Percentiles rank a stretch among this genome's conserved stretches.
These are phyloP conservation scores for Archocentrus centrarchus DNA, from an alignment of 2,113 vertebrate genomes.

Conservation along the genomic window DNA sequence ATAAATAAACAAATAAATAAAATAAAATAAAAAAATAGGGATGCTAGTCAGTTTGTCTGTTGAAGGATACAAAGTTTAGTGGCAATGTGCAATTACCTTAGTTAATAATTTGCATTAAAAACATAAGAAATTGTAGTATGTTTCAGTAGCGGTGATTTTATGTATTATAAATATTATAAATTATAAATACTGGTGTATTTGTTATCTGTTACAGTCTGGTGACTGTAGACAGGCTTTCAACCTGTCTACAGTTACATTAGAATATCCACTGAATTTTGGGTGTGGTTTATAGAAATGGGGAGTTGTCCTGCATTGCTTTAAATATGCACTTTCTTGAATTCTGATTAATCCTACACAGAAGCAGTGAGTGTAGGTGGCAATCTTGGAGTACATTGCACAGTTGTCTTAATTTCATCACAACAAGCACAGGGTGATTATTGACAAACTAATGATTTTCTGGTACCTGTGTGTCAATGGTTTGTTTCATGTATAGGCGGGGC, in stretches of 20 bases:
- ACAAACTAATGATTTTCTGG: slow-evolving; percentile 73
- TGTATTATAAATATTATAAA: neutral
- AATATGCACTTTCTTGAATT: neutral
- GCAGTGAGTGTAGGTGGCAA: neutral
- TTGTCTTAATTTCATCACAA: slow-evolving; percentile 43
- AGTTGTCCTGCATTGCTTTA: neutral
- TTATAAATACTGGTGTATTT: neutral
- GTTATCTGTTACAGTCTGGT: no score
- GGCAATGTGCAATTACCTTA: neutral
- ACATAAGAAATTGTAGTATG: neutral
- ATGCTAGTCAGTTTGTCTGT: rapidly evolving
- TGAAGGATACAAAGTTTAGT: neutral
- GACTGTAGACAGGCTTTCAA: no score
- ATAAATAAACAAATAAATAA: neutral
- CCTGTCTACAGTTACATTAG: neutral
- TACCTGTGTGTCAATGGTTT: slow-evolving; percentile 76
- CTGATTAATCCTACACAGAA: neutral
- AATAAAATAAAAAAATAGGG: neutral
- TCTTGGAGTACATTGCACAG: neutral
- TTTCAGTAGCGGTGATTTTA: neutral
- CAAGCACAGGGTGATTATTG: slow-evolving; percentile 51
- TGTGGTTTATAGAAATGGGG: neutral
- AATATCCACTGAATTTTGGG: neutral
- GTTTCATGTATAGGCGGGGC: slow-evolving; percentile 73
- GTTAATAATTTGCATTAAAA: neutral